Evolutionary conservation across 2,888 invertebrate genomes (phyloP), one percentile per base, ranked within the genome.

Genomic region (Exocentrus adspersus): DNA sequence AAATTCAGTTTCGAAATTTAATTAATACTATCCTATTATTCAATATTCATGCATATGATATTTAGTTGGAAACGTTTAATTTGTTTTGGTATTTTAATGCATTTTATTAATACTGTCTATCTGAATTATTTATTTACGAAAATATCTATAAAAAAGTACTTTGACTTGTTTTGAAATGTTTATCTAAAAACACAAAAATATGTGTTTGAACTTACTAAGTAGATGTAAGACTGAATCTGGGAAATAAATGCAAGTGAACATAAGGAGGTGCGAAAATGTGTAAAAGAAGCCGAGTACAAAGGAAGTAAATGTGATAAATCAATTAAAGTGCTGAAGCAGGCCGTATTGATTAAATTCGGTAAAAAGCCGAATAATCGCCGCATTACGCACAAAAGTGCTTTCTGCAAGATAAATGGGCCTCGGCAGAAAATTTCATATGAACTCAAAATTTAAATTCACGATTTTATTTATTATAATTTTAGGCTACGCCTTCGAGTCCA

Each of bases 401-500:
- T 54, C 28, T 43, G 4, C 24, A 43, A 54, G 24, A 43, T 43
- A 54, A 54, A 54, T 54, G 41, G 20, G 41, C 43, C n/a, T 12
- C 14, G 2, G n/a, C 3, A 53, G 43, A 43, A 54, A 54, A 43
- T 28, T 54, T 43, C 54, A 45, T 54, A 54, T 30, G 43, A 16
- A 28, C 43, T 16, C n/a, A 21, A 54, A 43, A 24, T 45, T 54
- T 54, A 54, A 43, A 54, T 45, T 54, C 30, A 14, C 17, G 19
- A 14, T 28, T 16, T 42, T 54, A 42, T 54, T 45, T 54, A 54
- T 54, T 54, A 24, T 24, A 43, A 54, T 54, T 54, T 43, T 42
- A 30, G 54, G 54, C 43, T 21, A 14, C 43, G 21, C 16, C 43
- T 20, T 14, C 5, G 30, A 16, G n/a, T 9, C 43, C 20, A 42